These are phyloP conservation scores for Penaeus monodon DNA, from an alignment of 2,888 invertebrate genomes.

Conservation along the genomic window DNA sequence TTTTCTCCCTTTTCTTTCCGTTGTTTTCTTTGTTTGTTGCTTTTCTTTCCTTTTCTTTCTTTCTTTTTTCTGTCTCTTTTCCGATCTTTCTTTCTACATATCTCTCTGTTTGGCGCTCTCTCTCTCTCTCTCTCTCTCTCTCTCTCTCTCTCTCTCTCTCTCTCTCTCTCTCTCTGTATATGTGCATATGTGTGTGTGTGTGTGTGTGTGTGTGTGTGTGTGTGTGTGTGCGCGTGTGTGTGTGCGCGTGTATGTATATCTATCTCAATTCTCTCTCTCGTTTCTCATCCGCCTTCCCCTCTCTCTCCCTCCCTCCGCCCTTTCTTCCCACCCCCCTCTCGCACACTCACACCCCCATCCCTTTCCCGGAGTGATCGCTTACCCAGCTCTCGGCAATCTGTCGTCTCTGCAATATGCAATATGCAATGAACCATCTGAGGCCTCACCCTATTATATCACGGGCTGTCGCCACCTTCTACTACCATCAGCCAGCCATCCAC, in stretches of 20 bases:
- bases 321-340: neutral
- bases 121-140: neutral
- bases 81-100: neutral
- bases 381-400: constrained; percentile 49
- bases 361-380: constrained; percentile 43
- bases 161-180: neutral
- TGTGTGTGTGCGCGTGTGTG: neutral
- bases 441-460: constrained; percentile 55
- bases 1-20: constrained; percentile 5
- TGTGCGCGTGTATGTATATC: neutral
- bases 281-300: neutral
- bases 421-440: constrained; percentile 59
- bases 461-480: constrained; percentile 41
- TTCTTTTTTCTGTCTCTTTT: neutral
- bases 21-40: neutral
- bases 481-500: constrained; percentile 3
- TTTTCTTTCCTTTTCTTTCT: neutral
- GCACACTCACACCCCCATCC: neutral
- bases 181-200: neutral
- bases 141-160: neutral
- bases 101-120: neutral
- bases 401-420: constrained; percentile 54
- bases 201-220: neutral
- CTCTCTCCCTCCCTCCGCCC: neutral
- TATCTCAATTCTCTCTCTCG: neutral